phyloP scores from a whole-genome alignment of 1,140 invertebrate species.

The Diorhabda carinulata region DNA sequence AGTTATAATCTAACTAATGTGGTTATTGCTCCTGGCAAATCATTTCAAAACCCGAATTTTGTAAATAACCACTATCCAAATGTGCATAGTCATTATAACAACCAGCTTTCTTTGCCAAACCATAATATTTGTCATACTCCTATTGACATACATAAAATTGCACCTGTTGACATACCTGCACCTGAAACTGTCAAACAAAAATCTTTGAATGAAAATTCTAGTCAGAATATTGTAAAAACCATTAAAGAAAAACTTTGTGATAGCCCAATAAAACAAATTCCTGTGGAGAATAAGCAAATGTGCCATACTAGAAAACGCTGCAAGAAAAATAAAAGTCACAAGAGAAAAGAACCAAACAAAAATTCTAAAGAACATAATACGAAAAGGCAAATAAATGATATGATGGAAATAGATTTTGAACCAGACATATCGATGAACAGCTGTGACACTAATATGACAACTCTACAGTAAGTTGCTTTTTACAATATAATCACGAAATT shows the following conservation, averaged over 20 bases:
- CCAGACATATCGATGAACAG: background rate
- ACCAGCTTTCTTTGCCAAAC: background rate
- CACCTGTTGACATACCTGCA: background rate
- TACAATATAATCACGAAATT: too few species aligned
- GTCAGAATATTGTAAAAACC: conserved; percentile 20
- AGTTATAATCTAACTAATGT: conserved; percentile 4
- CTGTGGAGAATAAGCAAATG: background rate
- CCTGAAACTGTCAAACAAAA: conserved; percentile 8
- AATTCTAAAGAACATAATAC: conserved; percentile 9
- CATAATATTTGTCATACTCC: conserved; percentile 15
- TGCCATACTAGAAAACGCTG: conserved; percentile 4
- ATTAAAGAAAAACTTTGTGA: conserved; percentile 23
- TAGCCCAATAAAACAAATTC: background rate
- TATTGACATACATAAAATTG: background rate
- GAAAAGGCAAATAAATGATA: conserved; percentile 12
- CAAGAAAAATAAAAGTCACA: conserved; percentile 12
- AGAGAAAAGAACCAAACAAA: conserved; percentile 10
- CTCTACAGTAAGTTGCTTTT: too few species aligned
- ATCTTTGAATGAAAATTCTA: conserved; percentile 15
- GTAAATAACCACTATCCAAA: conserved; percentile 22
- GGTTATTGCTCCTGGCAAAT: conserved; percentile 14
- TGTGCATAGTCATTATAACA: conserved; percentile 1
- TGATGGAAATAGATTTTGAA: conserved; percentile 9
- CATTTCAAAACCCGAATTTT: conserved; percentile 31
- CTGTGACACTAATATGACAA: conserved; percentile 1